phyloP scores from a whole-genome alignment of 1,140 invertebrate species.

The Hormaphis cornu region DNA sequence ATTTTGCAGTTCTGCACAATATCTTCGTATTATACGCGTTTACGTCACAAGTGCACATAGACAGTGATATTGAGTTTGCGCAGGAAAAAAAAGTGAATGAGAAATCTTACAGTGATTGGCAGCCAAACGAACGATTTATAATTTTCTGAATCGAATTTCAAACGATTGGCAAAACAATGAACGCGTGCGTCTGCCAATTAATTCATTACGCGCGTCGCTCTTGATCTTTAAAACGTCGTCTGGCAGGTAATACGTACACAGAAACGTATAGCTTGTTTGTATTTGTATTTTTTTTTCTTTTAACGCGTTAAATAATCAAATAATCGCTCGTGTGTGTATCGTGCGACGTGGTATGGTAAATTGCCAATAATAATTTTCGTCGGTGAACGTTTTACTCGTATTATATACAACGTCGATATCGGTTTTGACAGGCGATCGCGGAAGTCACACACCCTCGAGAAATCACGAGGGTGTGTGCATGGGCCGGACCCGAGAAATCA shows the following conservation, averaged over 20 bases:
- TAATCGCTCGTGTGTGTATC: not conserved
- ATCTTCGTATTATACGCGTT: not conserved
- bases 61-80: too few relatives aligned
- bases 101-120: not conserved
- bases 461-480: too few relatives aligned
- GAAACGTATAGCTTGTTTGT: not conserved
- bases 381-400: not conserved
- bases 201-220: not conserved
- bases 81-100: conserved; percentile 18
- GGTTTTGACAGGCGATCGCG: too few relatives aligned
- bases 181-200: not conserved
- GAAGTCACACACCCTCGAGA: too few relatives aligned
- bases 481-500: too few relatives aligned
- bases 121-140: not conserved
- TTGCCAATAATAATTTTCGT: not conserved
- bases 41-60: not conserved
- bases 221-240: not conserved
- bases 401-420: too few relatives aligned
- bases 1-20: not conserved
- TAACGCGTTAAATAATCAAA: not conserved
- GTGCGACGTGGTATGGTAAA: not conserved
- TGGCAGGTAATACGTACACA: not conserved
- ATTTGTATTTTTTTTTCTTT: not conserved
- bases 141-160: not conserved
- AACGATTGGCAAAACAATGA: conserved; percentile 7